Percentiles rank a stretch among this genome's conserved stretches.
These are phyloP conservation scores for Polymixis flavicincta DNA, from an alignment of 2,888 invertebrate species.

Conservation along the genomic window DNA sequence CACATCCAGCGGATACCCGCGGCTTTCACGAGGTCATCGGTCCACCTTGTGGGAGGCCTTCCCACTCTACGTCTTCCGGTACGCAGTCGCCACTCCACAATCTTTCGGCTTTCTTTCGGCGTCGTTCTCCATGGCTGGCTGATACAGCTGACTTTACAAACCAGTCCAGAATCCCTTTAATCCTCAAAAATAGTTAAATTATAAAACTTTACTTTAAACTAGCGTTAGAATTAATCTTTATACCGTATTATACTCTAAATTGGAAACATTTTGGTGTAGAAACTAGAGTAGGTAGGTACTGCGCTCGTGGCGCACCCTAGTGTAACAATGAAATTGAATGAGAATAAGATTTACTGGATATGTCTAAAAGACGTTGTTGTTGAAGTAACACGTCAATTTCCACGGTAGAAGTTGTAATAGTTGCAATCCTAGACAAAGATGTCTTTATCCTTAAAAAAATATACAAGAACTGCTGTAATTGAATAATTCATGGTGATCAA, in stretches of 20 bases:
- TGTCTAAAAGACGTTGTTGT: not conserved
- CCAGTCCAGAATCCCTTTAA: not conserved
- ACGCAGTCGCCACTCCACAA: no score
- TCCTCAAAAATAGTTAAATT: no score
- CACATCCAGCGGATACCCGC: no score
- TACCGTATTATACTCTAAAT: slow-evolving; percentile 15
- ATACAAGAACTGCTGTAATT: not conserved
- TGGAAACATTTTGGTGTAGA: slow-evolving; percentile 41
- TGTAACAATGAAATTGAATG: slow-evolving; percentile 49
- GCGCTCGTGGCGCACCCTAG: slow-evolving; percentile 47
- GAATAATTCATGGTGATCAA: not conserved
- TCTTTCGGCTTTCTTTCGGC: no score
- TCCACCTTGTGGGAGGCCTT: no score
- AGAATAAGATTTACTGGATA: slow-evolving; percentile 26
- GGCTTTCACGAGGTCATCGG: no score
- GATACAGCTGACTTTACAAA: no score
- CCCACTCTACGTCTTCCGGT: no score
- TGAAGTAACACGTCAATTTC: not conserved
- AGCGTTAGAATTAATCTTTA: slow-evolving; percentile 20
- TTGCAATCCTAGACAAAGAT: not conserved
- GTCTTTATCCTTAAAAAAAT: not conserved
- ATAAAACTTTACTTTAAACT: not conserved
- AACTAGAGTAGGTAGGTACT: not conserved
- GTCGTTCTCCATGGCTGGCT: no score
- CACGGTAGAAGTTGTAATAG: not conserved